phyloP scores from a whole-genome alignment of 2,888 invertebrate species.

The Patella depressa region DNA sequence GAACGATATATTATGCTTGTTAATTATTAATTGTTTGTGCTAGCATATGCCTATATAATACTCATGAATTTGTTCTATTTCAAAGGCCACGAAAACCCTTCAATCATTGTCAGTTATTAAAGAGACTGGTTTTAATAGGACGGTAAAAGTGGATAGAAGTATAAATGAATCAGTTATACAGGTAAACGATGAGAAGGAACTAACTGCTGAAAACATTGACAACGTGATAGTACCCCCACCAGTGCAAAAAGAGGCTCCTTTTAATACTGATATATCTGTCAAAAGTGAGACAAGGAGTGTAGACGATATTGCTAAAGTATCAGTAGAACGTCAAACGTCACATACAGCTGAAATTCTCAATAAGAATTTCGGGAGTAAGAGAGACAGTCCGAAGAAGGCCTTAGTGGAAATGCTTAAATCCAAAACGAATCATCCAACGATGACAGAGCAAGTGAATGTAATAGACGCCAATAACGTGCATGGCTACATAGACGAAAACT shows the following conservation, averaged over 20 bases:
- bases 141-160: too few species aligned
- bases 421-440: neutral
- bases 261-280: too few species aligned
- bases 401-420: conserved; percentile 2
- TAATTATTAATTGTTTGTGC: conserved; percentile 1
- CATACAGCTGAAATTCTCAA: too few species aligned
- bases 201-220: too few species aligned
- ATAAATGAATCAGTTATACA: too few species aligned
- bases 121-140: neutral
- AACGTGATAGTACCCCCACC: too few species aligned
- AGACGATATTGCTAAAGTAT: too few species aligned
- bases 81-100: neutral
- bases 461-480: neutral
- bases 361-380: neutral
- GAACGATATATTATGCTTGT: neutral
- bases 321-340: too few species aligned
- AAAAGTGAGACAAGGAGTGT: too few species aligned
- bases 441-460: neutral
- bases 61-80: neutral
- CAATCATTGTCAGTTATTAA: conserved; percentile 9
- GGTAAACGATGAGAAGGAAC: too few species aligned
- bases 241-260: too few species aligned
- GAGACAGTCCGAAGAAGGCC: neutral
- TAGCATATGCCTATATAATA: too few species aligned
- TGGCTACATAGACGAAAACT: neutral